These are phyloP conservation scores for Gopherus flavomarginatus DNA, from an alignment of 2,113 vertebrate species.

Conservation along the genomic window DNA sequence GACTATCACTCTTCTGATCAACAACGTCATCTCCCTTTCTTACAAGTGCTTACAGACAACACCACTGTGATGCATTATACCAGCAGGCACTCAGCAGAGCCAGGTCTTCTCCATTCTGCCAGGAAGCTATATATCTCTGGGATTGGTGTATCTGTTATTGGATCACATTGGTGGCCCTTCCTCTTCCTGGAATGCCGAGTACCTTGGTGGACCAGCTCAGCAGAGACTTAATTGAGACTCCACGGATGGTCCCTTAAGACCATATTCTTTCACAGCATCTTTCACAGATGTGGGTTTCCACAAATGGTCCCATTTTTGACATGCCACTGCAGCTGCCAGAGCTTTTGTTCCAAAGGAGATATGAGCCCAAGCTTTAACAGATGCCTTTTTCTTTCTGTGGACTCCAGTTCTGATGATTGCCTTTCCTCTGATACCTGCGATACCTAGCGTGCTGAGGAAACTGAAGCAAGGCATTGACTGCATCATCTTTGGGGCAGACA, in stretches of 20 bases:
- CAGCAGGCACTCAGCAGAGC: not conserved
- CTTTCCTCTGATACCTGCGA: not conserved
- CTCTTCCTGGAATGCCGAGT: not conserved
- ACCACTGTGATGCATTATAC: not conserved
- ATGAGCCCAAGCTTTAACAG: not conserved
- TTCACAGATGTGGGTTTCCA: not conserved
- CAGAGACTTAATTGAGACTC: not conserved
- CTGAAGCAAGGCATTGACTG: not conserved
- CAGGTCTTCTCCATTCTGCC: not conserved
- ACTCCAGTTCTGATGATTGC: not conserved
- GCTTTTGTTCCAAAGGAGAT: not conserved
- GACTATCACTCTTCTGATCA: not conserved
- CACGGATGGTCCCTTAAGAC: not conserved
- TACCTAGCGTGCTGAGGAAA: not conserved
- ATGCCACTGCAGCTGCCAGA: not conserved
- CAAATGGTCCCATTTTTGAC: not conserved
- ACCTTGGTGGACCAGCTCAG: not conserved
- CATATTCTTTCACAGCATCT: not conserved
- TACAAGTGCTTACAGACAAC: not conserved
- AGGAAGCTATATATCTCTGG: not conserved
- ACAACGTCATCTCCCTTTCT: not conserved
- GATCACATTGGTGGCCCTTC: not conserved
- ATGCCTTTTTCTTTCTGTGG: not conserved
- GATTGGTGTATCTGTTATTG: not conserved
- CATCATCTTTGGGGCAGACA: not conserved